Evolutionary conservation across 2,113 vertebrate genomes (phyloP).

Genomic region (Dunckerocampus dactyliophorus): DNA sequence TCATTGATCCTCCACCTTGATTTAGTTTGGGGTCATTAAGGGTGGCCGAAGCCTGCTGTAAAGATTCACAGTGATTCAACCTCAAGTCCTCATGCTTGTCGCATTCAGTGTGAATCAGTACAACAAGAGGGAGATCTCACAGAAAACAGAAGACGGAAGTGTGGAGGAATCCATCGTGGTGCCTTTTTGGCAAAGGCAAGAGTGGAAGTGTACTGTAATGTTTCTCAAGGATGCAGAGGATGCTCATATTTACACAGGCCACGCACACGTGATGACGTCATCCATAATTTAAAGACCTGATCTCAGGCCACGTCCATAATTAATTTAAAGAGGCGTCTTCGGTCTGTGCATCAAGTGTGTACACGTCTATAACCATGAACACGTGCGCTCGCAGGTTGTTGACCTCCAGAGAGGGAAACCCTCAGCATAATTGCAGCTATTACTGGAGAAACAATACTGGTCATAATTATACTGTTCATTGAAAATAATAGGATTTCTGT

Average conservation of each 20-base stretch:
- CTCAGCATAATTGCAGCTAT: neutral
- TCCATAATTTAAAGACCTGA: conserved; percentile 35
- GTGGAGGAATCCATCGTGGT: conserved; percentile 6
- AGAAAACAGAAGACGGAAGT: conserved; percentile 39
- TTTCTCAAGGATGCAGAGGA: neutral
- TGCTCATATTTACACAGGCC: neutral
- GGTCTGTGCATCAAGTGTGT: conserved; percentile 1
- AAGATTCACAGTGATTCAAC: conserved; percentile 47
- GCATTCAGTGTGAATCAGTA: conserved; percentile 56
- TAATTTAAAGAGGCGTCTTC: conserved; percentile 41
- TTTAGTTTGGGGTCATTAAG: conserved; percentile 22
- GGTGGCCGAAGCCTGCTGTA: conserved; percentile 34
- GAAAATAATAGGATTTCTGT: too few species aligned
- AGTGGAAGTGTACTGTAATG: neutral
- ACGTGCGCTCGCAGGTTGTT: neutral
- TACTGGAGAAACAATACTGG: neutral
- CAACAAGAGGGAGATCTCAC: conserved; percentile 42
- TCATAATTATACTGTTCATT: neutral
- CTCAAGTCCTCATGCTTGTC: neutral
- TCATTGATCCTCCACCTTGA: conserved; percentile 47
- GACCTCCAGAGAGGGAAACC: conserved; percentile 13
- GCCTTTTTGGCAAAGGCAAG: conserved; percentile 15
- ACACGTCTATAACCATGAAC: neutral
- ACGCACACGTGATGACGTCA: neutral
- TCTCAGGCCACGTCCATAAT: conserved; percentile 58